phyloP scores from a whole-genome alignment of 2,113 vertebrate genomes.

The Saccopteryx bilineata region DNA sequence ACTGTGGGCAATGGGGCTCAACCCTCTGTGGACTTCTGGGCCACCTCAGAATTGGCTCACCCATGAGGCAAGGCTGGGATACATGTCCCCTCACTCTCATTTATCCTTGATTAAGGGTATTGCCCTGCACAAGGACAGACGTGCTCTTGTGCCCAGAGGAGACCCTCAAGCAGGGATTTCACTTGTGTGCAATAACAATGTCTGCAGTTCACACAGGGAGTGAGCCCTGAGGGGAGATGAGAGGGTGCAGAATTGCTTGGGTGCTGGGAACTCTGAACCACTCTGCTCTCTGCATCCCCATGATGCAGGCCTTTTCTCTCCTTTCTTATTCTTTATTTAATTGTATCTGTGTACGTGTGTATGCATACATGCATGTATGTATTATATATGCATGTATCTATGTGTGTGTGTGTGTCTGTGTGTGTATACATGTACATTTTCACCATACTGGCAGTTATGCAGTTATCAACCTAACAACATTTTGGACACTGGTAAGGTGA shows the following conservation, averaged over 20 bases:
- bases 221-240: neutral
- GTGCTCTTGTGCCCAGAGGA: neutral
- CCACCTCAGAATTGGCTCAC: neutral
- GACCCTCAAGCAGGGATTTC: neutral
- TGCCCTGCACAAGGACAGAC: neutral
- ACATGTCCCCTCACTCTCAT: accelerated
- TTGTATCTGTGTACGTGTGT: neutral
- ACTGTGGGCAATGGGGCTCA: neutral
- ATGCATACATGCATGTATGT: neutral
- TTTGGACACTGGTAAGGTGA: neutral
- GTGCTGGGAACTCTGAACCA: too few relatives aligned
- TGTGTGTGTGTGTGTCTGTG: neutral
- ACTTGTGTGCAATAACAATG: neutral
- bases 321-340: neutral
- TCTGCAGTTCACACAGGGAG: neutral
- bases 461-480: neutral
- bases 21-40: neutral
- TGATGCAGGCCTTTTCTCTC: neutral
- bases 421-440: neutral
- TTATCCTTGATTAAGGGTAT: neutral
- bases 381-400: neutral
- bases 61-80: accelerated
- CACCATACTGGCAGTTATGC: neutral
- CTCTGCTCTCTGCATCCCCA: neutral
- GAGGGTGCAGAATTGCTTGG: accelerated